Evolutionary conservation across 2,888 invertebrate genomes (phyloP), one percentile per base, ranked within the genome.

Genomic region (Thymelicus lineola): DNA sequence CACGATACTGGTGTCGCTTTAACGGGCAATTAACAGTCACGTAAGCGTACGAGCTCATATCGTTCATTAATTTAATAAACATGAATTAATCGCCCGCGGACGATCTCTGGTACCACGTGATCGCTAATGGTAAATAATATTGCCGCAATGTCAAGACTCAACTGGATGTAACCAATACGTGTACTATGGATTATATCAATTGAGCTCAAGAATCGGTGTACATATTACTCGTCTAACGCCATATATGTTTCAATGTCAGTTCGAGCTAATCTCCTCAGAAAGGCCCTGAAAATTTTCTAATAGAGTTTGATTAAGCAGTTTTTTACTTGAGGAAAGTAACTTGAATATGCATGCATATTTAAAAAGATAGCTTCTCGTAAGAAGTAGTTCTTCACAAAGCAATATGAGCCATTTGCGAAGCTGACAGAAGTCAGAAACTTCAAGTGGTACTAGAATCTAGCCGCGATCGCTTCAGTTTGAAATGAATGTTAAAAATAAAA

Each of bases 61-160:
- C 76, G 85, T 88, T 89, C 88, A 91, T 90, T 88, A 88, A 89
- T 91, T 87, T 91, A 88, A 91, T 90, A 90, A 91, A 91, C 86
- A 89, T 87, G 88, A 91, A 91, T 91, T 91, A 90, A 87, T 88
- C 78, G 82, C 79, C 76, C 76, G 75, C 77, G 78, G 77, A 80
- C 79, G 76, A 71, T 71, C 70, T 74, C 67, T 69, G 35, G 66
- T 58, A 78, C 80, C 89, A 89, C 88, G 90, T 90, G 90, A 89
- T 79, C 76, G 66, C 61, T 75, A 79, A 82, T 82, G 79, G 83
- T 86, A 86, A 85, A 84, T 88, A 83, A 85, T 87, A 86, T 84
- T 75, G 80, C 79, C 76, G 79, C 83, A 83, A 86, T 89, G 88
- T 86, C 88, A 87, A 85, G 85, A 82, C 79, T 85, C 82, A 87